Evolutionary conservation across 2,113 vertebrate species (phyloP).

Genomic region (Sander vitreus): DNA sequence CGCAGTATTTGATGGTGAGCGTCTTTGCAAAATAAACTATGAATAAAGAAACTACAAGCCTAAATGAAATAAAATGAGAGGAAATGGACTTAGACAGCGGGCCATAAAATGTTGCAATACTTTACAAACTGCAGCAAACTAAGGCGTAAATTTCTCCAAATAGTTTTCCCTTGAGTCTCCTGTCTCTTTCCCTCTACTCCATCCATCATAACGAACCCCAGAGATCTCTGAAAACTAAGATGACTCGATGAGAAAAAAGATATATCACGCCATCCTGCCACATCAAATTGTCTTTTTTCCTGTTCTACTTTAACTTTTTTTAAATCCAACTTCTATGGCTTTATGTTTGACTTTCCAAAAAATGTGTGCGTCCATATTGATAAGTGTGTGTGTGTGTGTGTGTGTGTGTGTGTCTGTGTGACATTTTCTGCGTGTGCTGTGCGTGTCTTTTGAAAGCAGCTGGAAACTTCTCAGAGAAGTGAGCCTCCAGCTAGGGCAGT

Average conservation of each 20-base stretch:
- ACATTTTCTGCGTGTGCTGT: slow-evolving; percentile 17
- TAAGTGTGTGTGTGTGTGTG: slow-evolving; percentile 10
- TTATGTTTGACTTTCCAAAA: slow-evolving; percentile 33
- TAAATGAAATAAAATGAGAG: slow-evolving; percentile 62
- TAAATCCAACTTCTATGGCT: slow-evolving; percentile 15
- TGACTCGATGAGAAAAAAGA: slow-evolving; percentile 48
- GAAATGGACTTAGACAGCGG: slow-evolving; percentile 71
- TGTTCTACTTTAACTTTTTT: slow-evolving; percentile 24
- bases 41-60: slow-evolving; percentile 32
- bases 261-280: slow-evolving; percentile 25
- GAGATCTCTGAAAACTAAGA: slow-evolving; percentile 53
- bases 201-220: slow-evolving; percentile 50
- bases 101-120: slow-evolving; percentile 71
- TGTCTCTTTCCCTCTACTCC: slow-evolving; percentile 22
- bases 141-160: slow-evolving; percentile 71
- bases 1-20: slow-evolving; percentile 17
- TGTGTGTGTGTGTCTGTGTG: neutral
- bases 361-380: neutral
- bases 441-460: slow-evolving; percentile 73
- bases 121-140: slow-evolving; percentile 63
- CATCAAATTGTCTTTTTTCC: slow-evolving; percentile 48
- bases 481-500: slow-evolving; percentile 65
- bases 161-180: slow-evolving; percentile 60
- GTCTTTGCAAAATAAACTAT: slow-evolving; percentile 58
- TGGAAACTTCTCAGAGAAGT: slow-evolving; percentile 73